These are phyloP conservation scores for Scolopax mira DNA, from an alignment of 2,113 vertebrate genomes.

Conservation along the genomic window DNA sequence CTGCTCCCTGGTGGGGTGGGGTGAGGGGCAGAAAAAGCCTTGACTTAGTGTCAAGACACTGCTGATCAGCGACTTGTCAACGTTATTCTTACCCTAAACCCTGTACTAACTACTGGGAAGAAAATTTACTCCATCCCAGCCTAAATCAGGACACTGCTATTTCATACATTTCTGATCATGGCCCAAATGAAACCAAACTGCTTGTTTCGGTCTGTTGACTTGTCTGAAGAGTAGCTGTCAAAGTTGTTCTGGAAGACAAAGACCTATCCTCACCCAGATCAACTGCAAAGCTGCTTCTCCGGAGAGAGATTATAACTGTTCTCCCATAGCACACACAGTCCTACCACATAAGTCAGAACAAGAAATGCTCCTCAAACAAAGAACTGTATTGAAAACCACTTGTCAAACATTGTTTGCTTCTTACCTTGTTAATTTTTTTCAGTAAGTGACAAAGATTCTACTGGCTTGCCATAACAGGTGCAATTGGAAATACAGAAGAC, in stretches of 20 bases:
- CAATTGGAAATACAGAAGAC: not conserved
- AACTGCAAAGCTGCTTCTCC: not conserved
- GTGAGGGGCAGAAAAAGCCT: not conserved
- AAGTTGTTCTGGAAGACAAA: not conserved
- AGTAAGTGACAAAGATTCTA: not conserved
- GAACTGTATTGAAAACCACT: not conserved
- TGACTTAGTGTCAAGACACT: not conserved
- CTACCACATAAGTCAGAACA: not conserved
- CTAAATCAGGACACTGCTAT: not conserved
- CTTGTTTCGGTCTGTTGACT: not conserved
- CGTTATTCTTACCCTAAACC: not conserved
- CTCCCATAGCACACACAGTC: not conserved
- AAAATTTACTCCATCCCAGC: not conserved
- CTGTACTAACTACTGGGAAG: not conserved
- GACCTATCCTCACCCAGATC: not conserved
- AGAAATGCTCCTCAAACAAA: not conserved
- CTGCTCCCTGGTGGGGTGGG: not conserved
- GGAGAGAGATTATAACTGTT: not conserved
- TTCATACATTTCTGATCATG: not conserved
- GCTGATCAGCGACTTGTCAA: not conserved
- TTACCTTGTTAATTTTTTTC: not conserved
- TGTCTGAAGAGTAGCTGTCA: not conserved
- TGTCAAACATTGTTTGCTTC: not conserved
- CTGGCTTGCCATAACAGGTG: not conserved
- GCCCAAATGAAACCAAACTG: not conserved